Conservation (phyloP, 2,113 vertebrate species). For the Etheostoma cragini region DNA sequence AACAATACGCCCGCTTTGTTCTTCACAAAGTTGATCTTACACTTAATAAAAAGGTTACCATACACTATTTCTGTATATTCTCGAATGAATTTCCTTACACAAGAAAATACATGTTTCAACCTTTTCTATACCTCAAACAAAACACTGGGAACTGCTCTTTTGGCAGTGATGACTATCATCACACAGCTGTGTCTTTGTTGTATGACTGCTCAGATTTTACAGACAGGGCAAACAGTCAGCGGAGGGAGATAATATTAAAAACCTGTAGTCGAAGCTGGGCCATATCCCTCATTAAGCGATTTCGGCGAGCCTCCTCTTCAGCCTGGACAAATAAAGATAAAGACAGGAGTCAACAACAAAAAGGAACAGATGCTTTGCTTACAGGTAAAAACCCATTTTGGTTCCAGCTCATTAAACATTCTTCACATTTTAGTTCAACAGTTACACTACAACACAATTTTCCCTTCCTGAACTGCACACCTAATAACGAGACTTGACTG, state of each 20-base stretch:
- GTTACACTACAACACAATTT: neutral
- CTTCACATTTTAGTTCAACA: neutral
- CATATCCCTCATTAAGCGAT: slow-evolving; percentile 97
- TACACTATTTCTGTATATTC: neutral
- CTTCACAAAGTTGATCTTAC: neutral
- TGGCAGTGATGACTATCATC: neutral
- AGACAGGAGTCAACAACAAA: neutral
- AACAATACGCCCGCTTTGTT: neutral
- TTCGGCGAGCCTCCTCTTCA: slow-evolving; percentile 95
- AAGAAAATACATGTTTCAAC: neutral
- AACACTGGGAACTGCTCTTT: neutral
- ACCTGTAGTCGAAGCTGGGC: slow-evolving; percentile 97
- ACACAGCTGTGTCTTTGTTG: neutral
- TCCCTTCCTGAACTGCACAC: neutral
- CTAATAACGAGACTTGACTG: neutral
- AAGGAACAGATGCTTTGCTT: neutral
- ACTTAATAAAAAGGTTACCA: neutral
- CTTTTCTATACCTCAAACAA: neutral
- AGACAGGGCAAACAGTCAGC: neutral
- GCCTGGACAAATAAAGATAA: slow-evolving; percentile 81
- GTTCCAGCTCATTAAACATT: neutral
- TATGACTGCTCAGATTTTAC: neutral
- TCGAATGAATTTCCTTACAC: neutral
- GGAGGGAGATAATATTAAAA: neutral
- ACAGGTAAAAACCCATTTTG: neutral